These are phyloP conservation scores for Propithecus perrieri DNA, from an alignment of 2,797 vertebrate genomes.

Conservation along the genomic window DNA sequence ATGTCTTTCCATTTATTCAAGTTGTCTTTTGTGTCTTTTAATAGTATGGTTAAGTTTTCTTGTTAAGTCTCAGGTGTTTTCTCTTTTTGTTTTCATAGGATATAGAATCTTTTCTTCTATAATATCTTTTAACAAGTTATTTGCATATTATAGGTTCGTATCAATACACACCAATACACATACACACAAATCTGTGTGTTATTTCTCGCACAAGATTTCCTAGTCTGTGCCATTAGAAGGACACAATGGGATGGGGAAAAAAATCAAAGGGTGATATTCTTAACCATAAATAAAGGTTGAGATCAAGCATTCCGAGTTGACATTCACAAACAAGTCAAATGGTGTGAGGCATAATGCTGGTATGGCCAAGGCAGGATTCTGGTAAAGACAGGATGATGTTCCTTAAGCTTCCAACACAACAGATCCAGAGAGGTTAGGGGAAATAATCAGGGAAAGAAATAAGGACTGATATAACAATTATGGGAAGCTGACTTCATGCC, in stretches of 20 bases:
- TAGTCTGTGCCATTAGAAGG: not conserved
- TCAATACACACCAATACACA: not conserved
- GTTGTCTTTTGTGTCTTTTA: not conserved
- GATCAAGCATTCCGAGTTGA: not conserved
- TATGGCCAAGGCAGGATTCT: not conserved
- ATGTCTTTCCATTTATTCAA: not conserved
- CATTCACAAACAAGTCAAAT: not conserved
- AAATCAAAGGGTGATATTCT: not conserved
- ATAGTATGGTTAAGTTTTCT: not conserved
- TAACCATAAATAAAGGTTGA: not conserved
- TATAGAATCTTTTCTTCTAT: conserved; percentile 20
- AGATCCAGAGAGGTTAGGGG: not conserved
- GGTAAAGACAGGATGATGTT: not conserved
- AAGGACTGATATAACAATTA: not conserved
- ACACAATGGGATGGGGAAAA: not conserved
- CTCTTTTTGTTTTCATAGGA: not conserved
- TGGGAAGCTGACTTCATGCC: not conserved
- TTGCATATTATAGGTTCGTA: not conserved
- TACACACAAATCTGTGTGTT: not conserved
- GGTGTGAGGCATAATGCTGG: not conserved
- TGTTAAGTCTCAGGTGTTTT: not conserved
- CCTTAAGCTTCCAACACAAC: not conserved
- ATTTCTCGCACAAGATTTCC: not conserved
- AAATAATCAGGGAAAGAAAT: not conserved
- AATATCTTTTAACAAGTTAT: not conserved